Percentiles rank a stretch among this genome's conserved stretches.
These are phyloP conservation scores for Drosophila setosimentum DNA, from an alignment of 2,888 invertebrate species.

Conservation along the genomic window DNA sequence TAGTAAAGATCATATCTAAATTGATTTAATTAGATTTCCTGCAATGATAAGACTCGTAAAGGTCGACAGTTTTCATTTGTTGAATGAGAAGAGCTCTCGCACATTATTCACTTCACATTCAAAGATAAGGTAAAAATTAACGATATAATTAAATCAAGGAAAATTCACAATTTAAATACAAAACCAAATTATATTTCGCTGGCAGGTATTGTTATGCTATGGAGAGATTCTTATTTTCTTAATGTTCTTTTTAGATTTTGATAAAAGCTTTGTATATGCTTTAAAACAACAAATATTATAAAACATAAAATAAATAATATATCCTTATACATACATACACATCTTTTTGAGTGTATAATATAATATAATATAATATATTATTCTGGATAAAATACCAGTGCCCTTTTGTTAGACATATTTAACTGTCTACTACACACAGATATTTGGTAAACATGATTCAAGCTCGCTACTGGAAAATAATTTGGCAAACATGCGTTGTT, in stretches of 20 bases:
- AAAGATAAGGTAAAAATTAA: neutral
- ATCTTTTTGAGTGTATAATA: neutral
- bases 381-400: neutral
- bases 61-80: neutral
- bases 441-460: neutral
- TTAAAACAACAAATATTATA: neutral
- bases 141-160: neutral
- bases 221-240: neutral
- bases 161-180: neutral
- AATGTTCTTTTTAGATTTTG: too few relatives aligned
- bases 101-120: neutral
- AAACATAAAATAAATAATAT: neutral
- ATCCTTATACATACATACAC: neutral
- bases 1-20: neutral
- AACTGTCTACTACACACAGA: neutral
- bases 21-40: neutral
- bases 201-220: neutral
- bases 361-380: neutral
- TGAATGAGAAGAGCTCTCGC: neutral
- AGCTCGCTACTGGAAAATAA: conserved; percentile 8
- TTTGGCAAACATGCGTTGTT: conserved; percentile 19
- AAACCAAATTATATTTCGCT: neutral
- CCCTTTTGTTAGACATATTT: neutral
- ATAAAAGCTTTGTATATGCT: neutral
- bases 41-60: neutral